These are phyloP conservation scores for Drosophila gunungcola DNA, from an alignment of 1,140 invertebrate genomes.

Conservation along the genomic window DNA sequence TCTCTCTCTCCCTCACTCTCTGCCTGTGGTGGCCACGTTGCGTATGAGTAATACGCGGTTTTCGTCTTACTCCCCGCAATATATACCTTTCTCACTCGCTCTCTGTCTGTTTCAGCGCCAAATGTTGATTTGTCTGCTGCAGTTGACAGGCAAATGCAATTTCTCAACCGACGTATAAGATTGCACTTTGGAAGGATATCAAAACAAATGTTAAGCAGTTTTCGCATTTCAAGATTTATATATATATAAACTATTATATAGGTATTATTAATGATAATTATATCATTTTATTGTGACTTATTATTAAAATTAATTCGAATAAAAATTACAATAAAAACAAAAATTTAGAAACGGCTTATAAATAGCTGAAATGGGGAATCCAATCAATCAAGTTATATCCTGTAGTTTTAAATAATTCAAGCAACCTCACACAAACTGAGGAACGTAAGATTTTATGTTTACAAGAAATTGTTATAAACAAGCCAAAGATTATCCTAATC, in stretches of 20 bases:
- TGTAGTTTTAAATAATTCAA: too few relatives aligned
- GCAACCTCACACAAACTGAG: too few relatives aligned
- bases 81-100: not conserved
- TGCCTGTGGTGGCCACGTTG: conserved; percentile 28
- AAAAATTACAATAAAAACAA: too few relatives aligned
- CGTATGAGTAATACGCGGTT: conserved; percentile 50
- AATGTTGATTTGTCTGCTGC: conserved; percentile 36
- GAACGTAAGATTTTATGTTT: not conserved
- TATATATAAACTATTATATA: too few relatives aligned
- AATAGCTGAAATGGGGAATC: too few relatives aligned
- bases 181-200: conserved; percentile 6
- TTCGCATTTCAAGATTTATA: too few relatives aligned
- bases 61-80: conserved; percentile 3
- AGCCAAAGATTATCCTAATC: too few relatives aligned
- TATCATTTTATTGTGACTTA: too few relatives aligned
- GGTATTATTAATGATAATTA: too few relatives aligned
- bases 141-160: conserved; percentile 42
- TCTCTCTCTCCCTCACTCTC: not conserved
- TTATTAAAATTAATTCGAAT: too few relatives aligned
- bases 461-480: not conserved
- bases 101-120: conserved; percentile 16
- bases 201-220: not conserved
- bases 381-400: too few relatives aligned
- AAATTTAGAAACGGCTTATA: too few relatives aligned
- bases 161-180: conserved; percentile 8